Percentiles rank a stretch among this genome's conserved stretches.
Conservation (phyloP, 2,797 vertebrate species). For the Sphaeramia orbicularis region DNA sequence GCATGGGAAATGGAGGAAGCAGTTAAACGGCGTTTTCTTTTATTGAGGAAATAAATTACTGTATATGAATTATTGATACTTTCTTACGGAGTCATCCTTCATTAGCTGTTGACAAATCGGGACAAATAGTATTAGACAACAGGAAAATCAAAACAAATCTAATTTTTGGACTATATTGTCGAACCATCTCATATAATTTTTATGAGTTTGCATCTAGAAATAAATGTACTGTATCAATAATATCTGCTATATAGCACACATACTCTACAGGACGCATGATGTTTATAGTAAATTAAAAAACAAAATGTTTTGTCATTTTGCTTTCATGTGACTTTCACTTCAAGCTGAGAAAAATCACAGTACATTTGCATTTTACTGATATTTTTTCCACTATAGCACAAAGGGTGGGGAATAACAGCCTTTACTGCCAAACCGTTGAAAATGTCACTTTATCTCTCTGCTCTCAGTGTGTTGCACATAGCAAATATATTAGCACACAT, state of each 20-base stretch:
- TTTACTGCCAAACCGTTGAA: constrained; percentile 32
- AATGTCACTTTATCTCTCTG: constrained; percentile 39
- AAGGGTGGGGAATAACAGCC: constrained; percentile 22
- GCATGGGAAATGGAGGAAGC: constrained; percentile 21
- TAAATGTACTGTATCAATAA: neutral
- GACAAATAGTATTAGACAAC: constrained; percentile 21
- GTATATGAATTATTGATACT: constrained; percentile 29
- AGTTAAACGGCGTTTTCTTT: constrained; percentile 10
- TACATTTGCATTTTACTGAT: constrained; percentile 5
- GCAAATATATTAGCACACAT: constrained; percentile 69
- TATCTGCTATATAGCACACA: neutral
- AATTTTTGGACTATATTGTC: neutral
- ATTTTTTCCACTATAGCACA: constrained; percentile 23
- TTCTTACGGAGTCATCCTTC: constrained; percentile 19
- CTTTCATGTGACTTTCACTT: constrained; percentile 12
- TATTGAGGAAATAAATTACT: constrained; percentile 14
- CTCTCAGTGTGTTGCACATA: constrained; percentile 28
- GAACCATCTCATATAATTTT: neutral
- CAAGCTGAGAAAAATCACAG: constrained; percentile 5
- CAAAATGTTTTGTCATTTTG: neutral
- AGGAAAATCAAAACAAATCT: neutral
- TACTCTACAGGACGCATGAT: too few relatives aligned
- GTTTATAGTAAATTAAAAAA: too few relatives aligned
- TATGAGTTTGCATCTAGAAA: neutral
- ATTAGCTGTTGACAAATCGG: constrained; percentile 31